Evolutionary conservation across 2,888 invertebrate genomes (phyloP), one percentile per base, ranked within the genome.

Genomic region (Neoitamus cyanurus): DNA sequence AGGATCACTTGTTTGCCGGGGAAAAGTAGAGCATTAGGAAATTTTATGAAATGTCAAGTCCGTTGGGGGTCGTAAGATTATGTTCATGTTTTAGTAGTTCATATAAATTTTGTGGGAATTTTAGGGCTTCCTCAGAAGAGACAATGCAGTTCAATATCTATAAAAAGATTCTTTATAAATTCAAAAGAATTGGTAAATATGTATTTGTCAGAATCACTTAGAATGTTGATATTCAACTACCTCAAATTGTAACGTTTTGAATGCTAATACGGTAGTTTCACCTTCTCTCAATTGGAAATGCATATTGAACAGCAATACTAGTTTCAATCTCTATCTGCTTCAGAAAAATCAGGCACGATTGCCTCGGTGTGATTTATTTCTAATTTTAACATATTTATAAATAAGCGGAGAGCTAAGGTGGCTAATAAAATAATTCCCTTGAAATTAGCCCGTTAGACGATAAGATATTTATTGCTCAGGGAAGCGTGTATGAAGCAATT

Each of bases 371-470:
- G 58, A 58, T 58, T 58, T 58, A 58, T 58, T 25, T 58, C 58
- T 58, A 58, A 58, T 20, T 58, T 75, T 75, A 37, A 28, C 58
- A 58, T 25, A 58, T 58, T 58, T 58, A 58, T 58, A 58, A 58
- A 58, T 58, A 58, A 15, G 58, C 58, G 58, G 7, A 58, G 9
- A 58, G 58, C 58, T 25, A 58, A 58, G 58, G 58, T 58, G 58
- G 58, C 58, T 58, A 58, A 58, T 58, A 58, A 58, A 58, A 58
- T 58, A 58, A 58, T 58, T 58, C 58, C 58, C 58, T 58, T 58
- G 25, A 58, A 58, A 58, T 58, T 58, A 25, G 58, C 58, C 58
- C 58, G 58, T 58, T 58, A 58, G 58, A 58, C 58, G 58, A 58
- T 58, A 58, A 58, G 58, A 58, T 25, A 25, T 25, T 58, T 58